A percentile compares a stretch with the other conserved stretches of the same genome.
phyloP scores from a whole-genome alignment of 1,140 invertebrate species.

The Ostrea denselamellosa region DNA sequence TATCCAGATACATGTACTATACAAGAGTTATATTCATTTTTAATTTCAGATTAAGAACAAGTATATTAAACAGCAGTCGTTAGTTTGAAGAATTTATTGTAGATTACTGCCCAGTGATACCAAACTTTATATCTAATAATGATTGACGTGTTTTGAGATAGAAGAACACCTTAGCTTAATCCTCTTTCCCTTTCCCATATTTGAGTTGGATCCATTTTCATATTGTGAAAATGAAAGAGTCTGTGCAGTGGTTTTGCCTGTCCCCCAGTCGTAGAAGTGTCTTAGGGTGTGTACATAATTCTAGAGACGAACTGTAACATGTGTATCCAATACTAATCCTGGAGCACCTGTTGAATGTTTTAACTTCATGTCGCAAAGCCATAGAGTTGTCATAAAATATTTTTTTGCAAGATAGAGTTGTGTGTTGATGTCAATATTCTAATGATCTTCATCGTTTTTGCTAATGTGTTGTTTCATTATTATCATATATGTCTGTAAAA shows the following conservation, averaged over 20 bases:
- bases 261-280: neutral
- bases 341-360: neutral
- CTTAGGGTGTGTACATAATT: neutral
- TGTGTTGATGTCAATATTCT: neutral
- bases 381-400: neutral
- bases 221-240: neutral
- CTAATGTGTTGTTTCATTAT: neutral
- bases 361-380: neutral
- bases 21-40: neutral
- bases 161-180: neutral
- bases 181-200: neutral
- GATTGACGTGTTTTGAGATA: no score
- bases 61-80: neutral
- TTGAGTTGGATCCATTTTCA: conserved; percentile 20
- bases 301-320: neutral
- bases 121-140: no score
- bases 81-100: neutral
- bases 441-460: neutral
- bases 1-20: neutral
- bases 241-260: neutral
- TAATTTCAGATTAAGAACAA: neutral
- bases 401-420: conserved; percentile 1
- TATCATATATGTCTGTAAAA: no score
- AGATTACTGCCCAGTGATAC: neutral
- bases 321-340: neutral